Evolutionary conservation across 2,113 vertebrate genomes (phyloP).

Genomic region (Tachuris rubrigastra): DNA sequence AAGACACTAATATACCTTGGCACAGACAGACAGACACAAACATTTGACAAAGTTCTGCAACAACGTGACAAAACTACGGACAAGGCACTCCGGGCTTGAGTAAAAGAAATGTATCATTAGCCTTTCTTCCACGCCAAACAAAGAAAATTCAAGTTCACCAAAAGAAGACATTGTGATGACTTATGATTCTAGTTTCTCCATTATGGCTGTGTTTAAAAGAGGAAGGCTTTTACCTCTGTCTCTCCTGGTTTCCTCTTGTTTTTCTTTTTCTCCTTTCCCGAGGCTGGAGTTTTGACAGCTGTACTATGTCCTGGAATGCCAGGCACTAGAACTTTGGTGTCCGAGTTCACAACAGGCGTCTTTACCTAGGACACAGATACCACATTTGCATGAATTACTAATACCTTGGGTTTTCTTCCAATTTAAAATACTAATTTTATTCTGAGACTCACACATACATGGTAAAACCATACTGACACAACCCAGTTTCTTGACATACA

Average conservation of each 20-base stretch:
- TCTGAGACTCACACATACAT: not conserved
- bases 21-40: not conserved
- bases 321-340: slow-evolving; percentile 88
- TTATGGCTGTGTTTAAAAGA: not conserved
- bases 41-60: not conserved
- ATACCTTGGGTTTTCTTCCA: not conserved
- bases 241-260: slow-evolving; percentile 85
- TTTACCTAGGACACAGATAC: slow-evolving; percentile 79
- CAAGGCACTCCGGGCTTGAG: not conserved
- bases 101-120: not conserved
- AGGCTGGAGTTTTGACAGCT: slow-evolving; percentile 68
- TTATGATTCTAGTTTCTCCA: not conserved
- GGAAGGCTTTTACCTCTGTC: slow-evolving; percentile 78
- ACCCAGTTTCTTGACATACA: not conserved
- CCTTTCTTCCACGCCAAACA: not conserved
- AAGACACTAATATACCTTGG: not conserved
- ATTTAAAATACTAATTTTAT: not conserved
- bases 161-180: fast-evolving
- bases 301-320: slow-evolving; percentile 93
- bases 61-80: not conserved
- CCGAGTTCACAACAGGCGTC: slow-evolving; percentile 84
- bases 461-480: not conserved
- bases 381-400: not conserved
- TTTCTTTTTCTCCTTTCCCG: slow-evolving; percentile 72
- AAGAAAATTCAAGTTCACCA: not conserved